Conservation (phyloP, 1,140 invertebrate genomes). For the Contarinia nasturtii region DNA sequence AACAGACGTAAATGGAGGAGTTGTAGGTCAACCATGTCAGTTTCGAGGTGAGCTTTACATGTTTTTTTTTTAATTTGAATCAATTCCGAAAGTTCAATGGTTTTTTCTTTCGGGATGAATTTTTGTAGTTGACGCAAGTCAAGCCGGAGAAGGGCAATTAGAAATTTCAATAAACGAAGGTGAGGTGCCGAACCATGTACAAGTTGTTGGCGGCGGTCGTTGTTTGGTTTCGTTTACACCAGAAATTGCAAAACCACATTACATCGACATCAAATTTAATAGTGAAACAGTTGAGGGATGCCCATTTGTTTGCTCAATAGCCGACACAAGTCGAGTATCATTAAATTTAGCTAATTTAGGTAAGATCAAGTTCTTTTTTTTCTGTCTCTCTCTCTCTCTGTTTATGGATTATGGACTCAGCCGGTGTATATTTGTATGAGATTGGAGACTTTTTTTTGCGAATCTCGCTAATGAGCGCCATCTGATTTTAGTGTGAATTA, state of each 20-base stretch:
- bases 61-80: too few species aligned
- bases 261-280: constrained; percentile 97
- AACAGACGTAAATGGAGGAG: constrained; percentile 75
- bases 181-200: constrained; percentile 93
- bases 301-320: constrained; percentile 69
- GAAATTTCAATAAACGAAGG: constrained; percentile 97
- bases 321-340: constrained; percentile 59
- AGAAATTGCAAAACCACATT: constrained; percentile 73
- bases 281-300: constrained; percentile 84
- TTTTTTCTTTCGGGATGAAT: too few species aligned
- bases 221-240: constrained; percentile 93
- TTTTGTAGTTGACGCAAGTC: constrained; percentile 72
- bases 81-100: too few species aligned
- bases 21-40: constrained; percentile 80
- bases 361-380: constrained; percentile 2
- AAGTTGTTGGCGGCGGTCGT: constrained; percentile 80
- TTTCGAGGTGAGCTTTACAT: constrained; percentile 51
- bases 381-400: too few species aligned
- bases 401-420: too few species aligned
- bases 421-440: too few species aligned
- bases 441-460: too few species aligned
- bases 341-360: constrained; percentile 47
- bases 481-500: too few species aligned
- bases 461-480: too few species aligned
- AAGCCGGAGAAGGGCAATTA: constrained; percentile 89